A percentile compares a stretch with the other conserved stretches of the same genome.
Conservation (phyloP, 2,888 invertebrate genomes). For the Oithona nana region DNA sequence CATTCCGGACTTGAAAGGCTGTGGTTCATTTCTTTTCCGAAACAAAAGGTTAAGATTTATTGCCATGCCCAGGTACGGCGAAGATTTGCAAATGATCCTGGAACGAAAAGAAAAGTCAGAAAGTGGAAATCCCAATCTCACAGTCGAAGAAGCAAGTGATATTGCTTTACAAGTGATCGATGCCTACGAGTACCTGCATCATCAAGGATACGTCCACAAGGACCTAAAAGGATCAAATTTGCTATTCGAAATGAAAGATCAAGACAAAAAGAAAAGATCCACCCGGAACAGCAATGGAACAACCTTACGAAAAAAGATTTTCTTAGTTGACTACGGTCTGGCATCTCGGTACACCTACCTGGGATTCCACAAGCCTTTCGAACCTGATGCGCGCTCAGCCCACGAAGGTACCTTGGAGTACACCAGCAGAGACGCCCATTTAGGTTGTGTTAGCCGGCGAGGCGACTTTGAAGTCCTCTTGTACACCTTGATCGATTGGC, state of each 20-base stretch:
- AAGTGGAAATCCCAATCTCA: constrained; percentile 43
- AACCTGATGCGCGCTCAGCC: constrained; percentile 65
- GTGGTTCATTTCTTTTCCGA: constrained; percentile 61
- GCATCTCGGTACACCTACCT: constrained; percentile 56
- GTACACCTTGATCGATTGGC: constrained; percentile 81
- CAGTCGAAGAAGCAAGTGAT: constrained; percentile 54
- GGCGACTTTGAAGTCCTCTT: constrained; percentile 86
- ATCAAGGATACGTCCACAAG: constrained; percentile 79
- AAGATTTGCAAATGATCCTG: constrained; percentile 63
- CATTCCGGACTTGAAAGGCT: constrained; percentile 71
- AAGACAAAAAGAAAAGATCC: too few species aligned
- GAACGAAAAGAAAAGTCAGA: too few species aligned
- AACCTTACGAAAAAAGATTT: constrained; percentile 41
- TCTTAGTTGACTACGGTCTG: constrained; percentile 78
- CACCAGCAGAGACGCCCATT: constrained; percentile 46
- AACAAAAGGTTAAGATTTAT: constrained; percentile 68
- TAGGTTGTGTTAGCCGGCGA: constrained; percentile 34
- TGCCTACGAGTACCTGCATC: constrained; percentile 67
- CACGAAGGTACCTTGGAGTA: constrained; percentile 94
- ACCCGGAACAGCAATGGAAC: constrained; percentile 29
- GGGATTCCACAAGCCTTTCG: constrained; percentile 62
- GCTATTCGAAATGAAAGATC: too few species aligned
- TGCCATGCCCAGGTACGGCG: constrained; percentile 70
- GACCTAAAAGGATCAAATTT: constrained; percentile 95
- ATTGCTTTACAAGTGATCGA: constrained; percentile 44